Base-by-base conservation (phyloP, 1,140 invertebrate species). In the Aphidius ervi region DNA sequence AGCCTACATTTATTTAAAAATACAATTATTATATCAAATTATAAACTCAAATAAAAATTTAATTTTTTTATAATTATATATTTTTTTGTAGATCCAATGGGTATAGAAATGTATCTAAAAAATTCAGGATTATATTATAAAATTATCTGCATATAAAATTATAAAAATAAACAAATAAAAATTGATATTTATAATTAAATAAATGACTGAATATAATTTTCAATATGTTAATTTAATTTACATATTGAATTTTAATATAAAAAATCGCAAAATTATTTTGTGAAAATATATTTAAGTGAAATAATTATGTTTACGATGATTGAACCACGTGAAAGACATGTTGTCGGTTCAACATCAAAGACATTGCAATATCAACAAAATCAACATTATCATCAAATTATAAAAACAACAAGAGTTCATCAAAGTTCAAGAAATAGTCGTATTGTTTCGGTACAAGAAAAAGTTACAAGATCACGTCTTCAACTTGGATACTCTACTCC, bases 401-500 rank as follows among this genome's bases (percentile, higher is more conserved):
- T 79, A 63, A 75, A 71, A 65, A 79, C 76, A 6, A 79, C 78
- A 8, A 70, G 70, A 55, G 71, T 78, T 41, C 77, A 79, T 45
- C 78, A 79, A 10, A 74, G 70, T 46, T 76, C 74, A 7, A 68
- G 69, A 45, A 73, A 67, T 58, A 58, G 72, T 5, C 71, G 74
- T 48, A 74, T 79, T 67, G 77, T 80, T 58, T 79, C 77, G 2
- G 77, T 79, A 4, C 78, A 80, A 57, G 78, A 79, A 68, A 80
- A 75, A 65, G 78, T 80, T 61, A 75, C 79, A 66, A 72, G 78
- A 40, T 80, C 78, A 20, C 67, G 78, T 49, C 67, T 80, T 10
- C 78, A 80, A 64, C 72, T 80, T 45, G 78, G 78, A 59, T 80
- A 80, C 55, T 80, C 78, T 5, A 80, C 78, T 52, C 78, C 78